Conservation (phyloP, 2,888 invertebrate species). For the Ischnura elegans region DNA sequence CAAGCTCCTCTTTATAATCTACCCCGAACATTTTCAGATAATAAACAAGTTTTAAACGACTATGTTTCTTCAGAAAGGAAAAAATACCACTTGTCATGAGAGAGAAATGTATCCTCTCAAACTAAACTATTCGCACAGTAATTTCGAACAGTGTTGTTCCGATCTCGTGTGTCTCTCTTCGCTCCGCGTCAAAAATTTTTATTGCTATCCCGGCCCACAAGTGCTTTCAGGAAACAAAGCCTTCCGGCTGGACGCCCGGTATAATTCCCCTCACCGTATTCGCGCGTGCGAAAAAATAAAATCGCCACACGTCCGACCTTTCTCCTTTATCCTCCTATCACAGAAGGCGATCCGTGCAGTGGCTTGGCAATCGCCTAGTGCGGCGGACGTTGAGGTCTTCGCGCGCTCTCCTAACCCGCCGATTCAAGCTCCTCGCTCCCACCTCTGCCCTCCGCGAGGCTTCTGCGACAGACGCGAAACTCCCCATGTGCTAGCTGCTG, state of each 20-base stretch:
- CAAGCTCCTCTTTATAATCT: too few relatives aligned
- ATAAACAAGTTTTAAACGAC: too few relatives aligned
- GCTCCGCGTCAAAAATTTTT: too few relatives aligned
- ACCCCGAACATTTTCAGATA: too few relatives aligned
- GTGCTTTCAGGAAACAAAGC: background rate
- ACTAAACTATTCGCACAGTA: too few relatives aligned
- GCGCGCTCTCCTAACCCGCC: background rate
- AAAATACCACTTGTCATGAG: too few relatives aligned
- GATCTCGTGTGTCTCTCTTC: too few relatives aligned
- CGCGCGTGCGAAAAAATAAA: background rate
- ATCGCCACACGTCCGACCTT: background rate
- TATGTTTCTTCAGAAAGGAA: too few relatives aligned
- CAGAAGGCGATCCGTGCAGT: background rate
- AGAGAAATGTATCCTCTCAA: too few relatives aligned
- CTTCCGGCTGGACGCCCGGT: background rate
- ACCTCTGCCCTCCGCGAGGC: background rate
- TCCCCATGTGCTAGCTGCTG: background rate
- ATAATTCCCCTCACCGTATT: background rate
- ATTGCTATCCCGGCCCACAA: too few relatives aligned
- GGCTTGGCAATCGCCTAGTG: conserved; percentile 9
- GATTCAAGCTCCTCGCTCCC: background rate
- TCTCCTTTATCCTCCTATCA: background rate
- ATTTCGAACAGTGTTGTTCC: too few relatives aligned
- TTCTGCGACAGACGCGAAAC: background rate
- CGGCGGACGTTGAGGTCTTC: conserved; percentile 5